Evolutionary conservation across 2,113 vertebrate species (phyloP), one percentile per base, ranked within the genome.

Genomic region (Oncorhynchus nerka): DNA sequence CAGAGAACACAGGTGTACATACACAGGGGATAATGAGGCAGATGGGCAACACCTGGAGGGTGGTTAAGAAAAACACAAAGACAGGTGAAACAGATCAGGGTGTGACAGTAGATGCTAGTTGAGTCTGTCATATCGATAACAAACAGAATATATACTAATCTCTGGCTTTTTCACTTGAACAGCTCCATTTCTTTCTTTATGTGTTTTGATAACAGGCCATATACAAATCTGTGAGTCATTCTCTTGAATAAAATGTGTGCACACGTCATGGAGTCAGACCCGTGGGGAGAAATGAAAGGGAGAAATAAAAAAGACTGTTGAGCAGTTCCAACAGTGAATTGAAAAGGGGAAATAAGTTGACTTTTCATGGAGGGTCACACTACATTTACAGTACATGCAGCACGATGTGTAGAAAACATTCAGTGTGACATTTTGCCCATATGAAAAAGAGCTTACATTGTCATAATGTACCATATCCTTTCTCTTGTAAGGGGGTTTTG

Each of bases 151-250:
- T 28, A 67, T 78, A 84, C 77, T 73, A 22, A 5, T 67, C 8
- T 15, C 77, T 9, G 28, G 39, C 59, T 70, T 26, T 22, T 26
- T 55, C 71, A 34, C 22, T 75, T 78, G 61, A 68, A 79, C 72
- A 22, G 81, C 73, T 88, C 87, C 75, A 84, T 86, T 90, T 89
- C 71, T 76, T 69, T 76, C 75, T 75, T 81, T 80, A 85, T 85
- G 83, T 79, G 81, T 80, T 82, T 88, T 68, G 78, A 89, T 87
- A 83, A 88, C 75, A 85, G 74, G 22, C 85, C 24, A 26, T 71
- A 55, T 13, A 55, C 8, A 71, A 71, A 71, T 48, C 24, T 62
- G 82, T 86, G 76, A 84, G 88, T 81, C 77, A 83, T 77, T 75
- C 82, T 83, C 74, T 76, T 32, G 71, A 87, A 71, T 83, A 83